These are phyloP conservation scores for Mola mola DNA, from an alignment of 2,113 vertebrate species.

Conservation along the genomic window DNA sequence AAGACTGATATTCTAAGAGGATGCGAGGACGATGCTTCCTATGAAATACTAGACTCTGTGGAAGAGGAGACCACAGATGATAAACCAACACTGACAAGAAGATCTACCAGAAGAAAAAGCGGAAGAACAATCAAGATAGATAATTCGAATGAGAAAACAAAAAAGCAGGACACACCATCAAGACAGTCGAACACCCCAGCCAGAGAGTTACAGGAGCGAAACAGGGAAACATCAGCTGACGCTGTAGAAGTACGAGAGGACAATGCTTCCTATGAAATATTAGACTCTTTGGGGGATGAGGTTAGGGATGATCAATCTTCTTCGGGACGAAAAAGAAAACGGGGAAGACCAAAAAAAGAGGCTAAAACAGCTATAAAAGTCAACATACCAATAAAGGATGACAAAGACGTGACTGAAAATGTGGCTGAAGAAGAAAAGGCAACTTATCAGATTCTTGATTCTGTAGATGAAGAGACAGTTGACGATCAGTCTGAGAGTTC, in stretches of 20 bases:
- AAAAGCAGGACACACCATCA: slow-evolving; percentile 5
- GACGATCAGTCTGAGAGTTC: neutral
- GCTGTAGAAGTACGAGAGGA: neutral
- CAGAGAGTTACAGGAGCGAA: slow-evolving; percentile 28
- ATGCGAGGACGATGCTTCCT: slow-evolving; percentile 24
- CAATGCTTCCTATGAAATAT: slow-evolving; percentile 7
- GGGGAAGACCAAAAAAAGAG: slow-evolving; percentile 45
- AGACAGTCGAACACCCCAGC: slow-evolving; percentile 27
- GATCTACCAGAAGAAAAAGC: slow-evolving; percentile 48
- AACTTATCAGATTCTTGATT: slow-evolving; percentile 58
- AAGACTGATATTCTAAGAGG: too few relatives aligned
- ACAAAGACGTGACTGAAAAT: neutral
- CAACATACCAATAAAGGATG: accelerated
- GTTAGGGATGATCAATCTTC: neutral
- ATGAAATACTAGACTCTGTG: slow-evolving; percentile 52
- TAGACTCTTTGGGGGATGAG: slow-evolving; percentile 38
- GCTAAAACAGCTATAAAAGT: slow-evolving; percentile 11
- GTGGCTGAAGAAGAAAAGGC: slow-evolving; percentile 27
- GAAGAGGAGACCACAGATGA: slow-evolving; percentile 11
- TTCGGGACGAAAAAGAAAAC: neutral
- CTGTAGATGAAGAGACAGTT: slow-evolving; percentile 46
- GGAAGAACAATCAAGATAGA: slow-evolving; percentile 8
- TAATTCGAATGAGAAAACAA: neutral
- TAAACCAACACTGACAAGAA: neutral
- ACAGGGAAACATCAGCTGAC: slow-evolving; percentile 7